Base-by-base conservation (phyloP, 2,888 invertebrate genomes). In the Polydrusus tereticollis region DNA sequence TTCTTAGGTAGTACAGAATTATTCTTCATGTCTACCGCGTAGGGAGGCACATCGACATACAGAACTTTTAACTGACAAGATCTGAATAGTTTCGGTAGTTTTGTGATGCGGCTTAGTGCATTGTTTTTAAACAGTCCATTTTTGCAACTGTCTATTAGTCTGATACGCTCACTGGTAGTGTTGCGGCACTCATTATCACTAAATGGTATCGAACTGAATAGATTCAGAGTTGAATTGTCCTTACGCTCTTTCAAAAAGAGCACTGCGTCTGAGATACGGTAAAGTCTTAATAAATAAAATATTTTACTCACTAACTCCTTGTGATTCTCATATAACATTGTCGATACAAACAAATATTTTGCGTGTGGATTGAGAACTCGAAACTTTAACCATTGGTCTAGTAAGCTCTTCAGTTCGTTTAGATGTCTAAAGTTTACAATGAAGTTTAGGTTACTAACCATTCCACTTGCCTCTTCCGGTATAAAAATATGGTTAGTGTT, bases 1-100 rank as follows among this genome's bases (percentile, higher is more conserved):
- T 70, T 63, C 57, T 63, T 41, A 14, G 23, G 41, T 14, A 58
- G 58, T 67, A 14, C 16, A 45, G 36, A 59, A 26, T 67, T 52
- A 14, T 69, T 65, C 14, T 74, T 68, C 16, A 80, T 78, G 20
- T 78, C 71, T 12, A 81, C 76, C 2, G 83, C 79, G 59, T 78
- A 84, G 0, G 85, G 85, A 6, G 81, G 81, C 77, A 80, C 82
- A n/a, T 80, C 68, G 4, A 82, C 77, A n/a, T 82, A 82, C 18
- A 80, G 58, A 2, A 82, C 80, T 62, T 77, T 78, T 3, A 84
- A 69, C 10, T 76, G 66, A 67, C 84, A 85, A 21, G 80, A 79
- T 33, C 80, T 78, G 20, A 85, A 75, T 57, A 82, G 75, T 0
- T 71, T 75, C 0, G 81, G 81, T 16, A 82, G 76, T 72, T 82